Base-by-base conservation (phyloP, 2,797 vertebrate genomes). In the Spea hammondii region DNA sequence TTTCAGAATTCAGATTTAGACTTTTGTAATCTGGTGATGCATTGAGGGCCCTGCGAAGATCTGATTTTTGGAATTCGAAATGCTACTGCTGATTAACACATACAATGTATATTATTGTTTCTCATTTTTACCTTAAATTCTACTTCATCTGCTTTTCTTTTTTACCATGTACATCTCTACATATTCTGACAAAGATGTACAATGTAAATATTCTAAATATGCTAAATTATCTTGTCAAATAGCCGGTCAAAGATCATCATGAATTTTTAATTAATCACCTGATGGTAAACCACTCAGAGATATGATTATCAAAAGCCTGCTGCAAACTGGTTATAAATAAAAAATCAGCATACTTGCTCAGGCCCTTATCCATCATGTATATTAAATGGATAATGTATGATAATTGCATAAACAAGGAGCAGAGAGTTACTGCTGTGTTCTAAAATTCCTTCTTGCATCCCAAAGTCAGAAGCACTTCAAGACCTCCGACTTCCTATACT, bases 181-280 rank as follows among this genome's bases (percentile, higher is more conserved):
- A 17, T 4, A 64, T 5, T 17, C 46, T 65, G 4, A 49, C 13
- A n/a, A 13, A 8, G 9, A 48, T 68, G n/a, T 68, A 6, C 65
- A 68, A 17, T 49, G 47, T 68, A 49, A 68, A 50, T 49, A 1
- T n/a, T 53, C 17, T 8, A 51, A 62, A 62, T 1, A 53, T 4
- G 6, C 6, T 53, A 7, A 51, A 69, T 69, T 2, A 51, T 5
- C 49, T 57, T 72, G 55, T 62, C 9, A 49, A 14, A 14, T 48
- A 60, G 44, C 11, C 47, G 53, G 70, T 62, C 45, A 72, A 62
- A 72, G 17, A 72, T 60, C 46, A 13, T 62, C 44, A 62, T 60
- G 13, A n/a, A 72, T 60, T 62, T 62, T 72, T 60, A 48, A 72
- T 72, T 72, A 60, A 72, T 60, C 7, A 62, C 45, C 55, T 50